These are phyloP conservation scores for Paelopatides confundens DNA, from an alignment of 53 echinoderm and acorn worm species.

Conservation along the genomic window DNA sequence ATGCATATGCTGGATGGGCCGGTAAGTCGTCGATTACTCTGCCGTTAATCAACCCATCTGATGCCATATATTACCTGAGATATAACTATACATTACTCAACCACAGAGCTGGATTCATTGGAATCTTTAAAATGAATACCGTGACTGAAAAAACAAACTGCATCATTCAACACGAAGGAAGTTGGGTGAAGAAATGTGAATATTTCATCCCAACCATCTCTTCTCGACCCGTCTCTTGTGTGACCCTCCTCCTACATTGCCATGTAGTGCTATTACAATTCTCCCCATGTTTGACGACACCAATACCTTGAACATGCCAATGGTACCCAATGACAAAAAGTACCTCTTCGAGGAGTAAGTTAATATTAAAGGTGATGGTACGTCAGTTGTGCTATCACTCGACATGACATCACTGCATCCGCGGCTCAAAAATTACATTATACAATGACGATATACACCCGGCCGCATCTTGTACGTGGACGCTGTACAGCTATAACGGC, in stretches of 20 bases:
- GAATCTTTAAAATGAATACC: neutral
- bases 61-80: slow-evolving; percentile 21
- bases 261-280: slow-evolving; percentile 9
- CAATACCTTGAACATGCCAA: slow-evolving; percentile 29
- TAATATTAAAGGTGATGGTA: neutral
- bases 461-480: no score
- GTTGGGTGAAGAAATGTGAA: slow-evolving; percentile 50
- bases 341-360: slow-evolving; percentile 44
- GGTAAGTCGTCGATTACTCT: neutral
- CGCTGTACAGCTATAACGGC: no score
- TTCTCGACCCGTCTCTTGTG: slow-evolving; percentile 48
- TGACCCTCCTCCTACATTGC: slow-evolving; percentile 33
- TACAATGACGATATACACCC: no score
- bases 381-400: no score
- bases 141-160: slow-evolving; percentile 25
- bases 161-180: slow-evolving; percentile 42
- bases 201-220: slow-evolving; percentile 30
- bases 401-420: no score
- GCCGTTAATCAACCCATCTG: slow-evolving; percentile 28
- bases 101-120: slow-evolving; percentile 3
- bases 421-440: no score
- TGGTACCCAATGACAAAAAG: slow-evolving; percentile 32
- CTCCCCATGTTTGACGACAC: slow-evolving; percentile 32
- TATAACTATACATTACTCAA: slow-evolving; percentile 21
- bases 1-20: slow-evolving; percentile 27